phyloP scores from a whole-genome alignment of 1,140 invertebrate species.

The Sitodiplosis mosellana region DNA sequence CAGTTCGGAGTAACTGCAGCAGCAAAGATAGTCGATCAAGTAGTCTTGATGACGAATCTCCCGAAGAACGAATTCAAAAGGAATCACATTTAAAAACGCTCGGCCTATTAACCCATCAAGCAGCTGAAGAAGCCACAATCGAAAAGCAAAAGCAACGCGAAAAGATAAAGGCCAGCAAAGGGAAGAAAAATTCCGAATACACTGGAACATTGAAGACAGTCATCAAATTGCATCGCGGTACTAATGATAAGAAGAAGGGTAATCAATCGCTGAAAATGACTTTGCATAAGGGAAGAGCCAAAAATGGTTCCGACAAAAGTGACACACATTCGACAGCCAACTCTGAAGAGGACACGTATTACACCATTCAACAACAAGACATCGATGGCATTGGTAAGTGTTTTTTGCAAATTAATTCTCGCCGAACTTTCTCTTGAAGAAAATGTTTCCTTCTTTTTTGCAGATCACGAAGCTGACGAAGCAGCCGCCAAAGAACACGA shows the following conservation, averaged over 20 bases:
- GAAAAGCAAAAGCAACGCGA: conserved; percentile 29
- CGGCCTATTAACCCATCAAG: conserved; percentile 40
- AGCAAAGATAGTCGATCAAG: neutral
- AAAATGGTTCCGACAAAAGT: conserved; percentile 32
- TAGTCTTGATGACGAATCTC: conserved; percentile 22
- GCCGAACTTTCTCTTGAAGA: neutral
- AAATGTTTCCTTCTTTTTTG: conserved; percentile 1
- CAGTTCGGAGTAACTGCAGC: neutral
- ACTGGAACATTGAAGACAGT: conserved; percentile 62
- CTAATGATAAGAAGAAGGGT: conserved; percentile 7
- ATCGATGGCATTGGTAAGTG: conserved; percentile 36
- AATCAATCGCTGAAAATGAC: conserved; percentile 59
- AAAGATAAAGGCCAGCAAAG: conserved; percentile 28
- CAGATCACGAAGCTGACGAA: too few relatives aligned
- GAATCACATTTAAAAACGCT: conserved; percentile 38
- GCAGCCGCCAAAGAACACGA: conserved; percentile 37
- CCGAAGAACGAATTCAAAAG: conserved; percentile 36
- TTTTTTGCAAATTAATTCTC: conserved; percentile 5
- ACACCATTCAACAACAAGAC: conserved; percentile 41
- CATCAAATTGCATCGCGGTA: conserved; percentile 44
- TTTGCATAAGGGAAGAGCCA: conserved; percentile 49
- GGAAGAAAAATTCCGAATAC: conserved; percentile 23
- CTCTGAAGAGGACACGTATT: conserved; percentile 40
- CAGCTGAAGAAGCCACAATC: conserved; percentile 32
- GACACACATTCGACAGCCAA: conserved; percentile 29